A percentile compares a stretch with the other conserved stretches of the same genome.
Evolutionary conservation across 2,113 vertebrate genomes (phyloP).

Genomic region (Alethe castanea): DNA sequence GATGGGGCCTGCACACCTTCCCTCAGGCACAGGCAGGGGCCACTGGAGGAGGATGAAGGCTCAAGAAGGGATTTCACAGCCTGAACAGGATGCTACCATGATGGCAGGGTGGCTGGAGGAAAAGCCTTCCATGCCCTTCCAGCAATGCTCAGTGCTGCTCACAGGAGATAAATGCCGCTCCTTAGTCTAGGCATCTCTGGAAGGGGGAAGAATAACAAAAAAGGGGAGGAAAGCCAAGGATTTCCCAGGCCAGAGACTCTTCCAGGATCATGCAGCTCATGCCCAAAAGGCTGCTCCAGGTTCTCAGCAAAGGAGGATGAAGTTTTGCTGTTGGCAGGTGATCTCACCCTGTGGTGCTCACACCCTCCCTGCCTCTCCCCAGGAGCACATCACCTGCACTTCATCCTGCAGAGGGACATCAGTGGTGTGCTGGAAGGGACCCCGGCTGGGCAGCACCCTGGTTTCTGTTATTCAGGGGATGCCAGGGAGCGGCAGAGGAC

Average conservation of each 20-base stretch:
- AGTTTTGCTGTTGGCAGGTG: slow-evolving; percentile 56
- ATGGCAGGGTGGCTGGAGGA: not conserved
- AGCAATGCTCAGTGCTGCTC: not conserved
- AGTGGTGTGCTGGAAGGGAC: not conserved
- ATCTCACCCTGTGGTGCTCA: slow-evolving; percentile 59
- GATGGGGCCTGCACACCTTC: not conserved
- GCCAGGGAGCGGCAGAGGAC: not conserved
- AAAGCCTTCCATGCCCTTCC: not conserved
- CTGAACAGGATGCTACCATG: not conserved
- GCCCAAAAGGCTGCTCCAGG: slow-evolving; percentile 42
- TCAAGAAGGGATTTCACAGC: not conserved
- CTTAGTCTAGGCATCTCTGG: slow-evolving; percentile 18
- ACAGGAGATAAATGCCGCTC: not conserved
- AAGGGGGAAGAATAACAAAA: not conserved
- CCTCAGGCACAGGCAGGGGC: not conserved
- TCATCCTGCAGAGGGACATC: slow-evolving; percentile 16
- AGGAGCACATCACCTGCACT: slow-evolving; percentile 1
- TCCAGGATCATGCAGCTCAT: slow-evolving; percentile 41
- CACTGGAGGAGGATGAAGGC: not conserved
- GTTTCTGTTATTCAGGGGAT: not conserved
- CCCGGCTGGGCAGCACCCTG: slow-evolving; percentile 13
- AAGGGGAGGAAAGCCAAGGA: not conserved
- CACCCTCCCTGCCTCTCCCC: slow-evolving; percentile 6
- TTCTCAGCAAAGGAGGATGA: slow-evolving; percentile 31
- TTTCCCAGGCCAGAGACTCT: slow-evolving; percentile 42